Conservation (phyloP, 2,113 vertebrate genomes). For the Pomatostomus ruficeps region DNA sequence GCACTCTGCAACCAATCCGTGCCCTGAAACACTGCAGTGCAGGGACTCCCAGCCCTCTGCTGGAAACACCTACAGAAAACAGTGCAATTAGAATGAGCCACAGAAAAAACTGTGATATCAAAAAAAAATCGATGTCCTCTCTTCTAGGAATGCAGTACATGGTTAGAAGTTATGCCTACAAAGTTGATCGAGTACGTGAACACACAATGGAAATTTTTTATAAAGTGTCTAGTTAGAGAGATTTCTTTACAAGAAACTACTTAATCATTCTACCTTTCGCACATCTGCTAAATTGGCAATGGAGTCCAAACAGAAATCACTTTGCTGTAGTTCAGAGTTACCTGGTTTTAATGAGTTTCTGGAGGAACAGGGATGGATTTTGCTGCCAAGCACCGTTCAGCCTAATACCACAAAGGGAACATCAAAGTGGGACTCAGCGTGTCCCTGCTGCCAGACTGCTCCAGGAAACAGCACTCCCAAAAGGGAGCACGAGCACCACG, state of each 20-base stretch:
- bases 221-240: not conserved
- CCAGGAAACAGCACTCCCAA: not conserved
- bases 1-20: not conserved
- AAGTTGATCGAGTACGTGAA: conserved; percentile 23
- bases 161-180: not conserved
- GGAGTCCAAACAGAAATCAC: conserved; percentile 40
- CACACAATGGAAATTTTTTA: not conserved
- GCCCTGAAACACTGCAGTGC: not conserved
- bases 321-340: conserved; percentile 25
- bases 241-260: conserved; percentile 36
- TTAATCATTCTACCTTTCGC: conserved; percentile 59
- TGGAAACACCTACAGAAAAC: not conserved
- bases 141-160: not conserved
- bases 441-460: not conserved
- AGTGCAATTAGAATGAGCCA: not conserved
- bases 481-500: not conserved
- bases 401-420: not conserved
- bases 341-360: conserved; percentile 67
- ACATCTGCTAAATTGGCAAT: conserved; percentile 31
- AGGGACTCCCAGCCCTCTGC: not conserved
- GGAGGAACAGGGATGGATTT: conserved; percentile 36
- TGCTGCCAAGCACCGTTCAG: conserved; percentile 40
- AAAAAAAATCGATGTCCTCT: not conserved
- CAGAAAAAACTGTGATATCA: not conserved
- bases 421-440: not conserved